phyloP scores from a whole-genome alignment of 2,888 invertebrate genomes.

The Anarsia innoxiella region DNA sequence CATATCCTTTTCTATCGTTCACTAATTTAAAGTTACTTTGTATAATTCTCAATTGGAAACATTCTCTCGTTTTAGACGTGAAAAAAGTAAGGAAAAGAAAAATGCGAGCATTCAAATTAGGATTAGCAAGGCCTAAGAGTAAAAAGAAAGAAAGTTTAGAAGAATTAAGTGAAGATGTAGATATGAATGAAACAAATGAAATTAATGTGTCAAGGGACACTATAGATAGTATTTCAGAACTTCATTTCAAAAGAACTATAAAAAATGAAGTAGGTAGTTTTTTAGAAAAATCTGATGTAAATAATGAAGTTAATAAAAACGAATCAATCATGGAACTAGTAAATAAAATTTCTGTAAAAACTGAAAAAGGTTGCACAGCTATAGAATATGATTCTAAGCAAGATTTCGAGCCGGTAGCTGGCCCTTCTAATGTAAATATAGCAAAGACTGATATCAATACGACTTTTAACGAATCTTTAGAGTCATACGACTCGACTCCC shows the following conservation, averaged over 20 bases:
- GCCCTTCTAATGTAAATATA: constrained; percentile 39
- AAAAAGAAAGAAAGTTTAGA: constrained; percentile 31
- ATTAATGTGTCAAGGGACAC: constrained; percentile 54
- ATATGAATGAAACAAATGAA: constrained; percentile 38
- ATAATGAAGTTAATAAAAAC: constrained; percentile 16
- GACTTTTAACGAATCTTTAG: constrained; percentile 24
- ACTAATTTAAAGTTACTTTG: neutral
- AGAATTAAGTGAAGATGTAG: constrained; percentile 20
- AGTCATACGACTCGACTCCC: constrained; percentile 40
- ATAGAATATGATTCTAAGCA: constrained; percentile 51
- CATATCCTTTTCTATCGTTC: too few species aligned
- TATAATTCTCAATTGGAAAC: too few species aligned
- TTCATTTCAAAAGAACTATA: constrained; percentile 34
- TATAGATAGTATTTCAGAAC: constrained; percentile 41
- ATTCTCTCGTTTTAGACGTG: constrained; percentile 56
- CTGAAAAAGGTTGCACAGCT: too few species aligned
- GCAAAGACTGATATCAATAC: constrained; percentile 17
- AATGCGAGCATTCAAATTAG: constrained; percentile 57
- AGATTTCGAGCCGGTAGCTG: constrained; percentile 48
- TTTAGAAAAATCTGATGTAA: constrained; percentile 22
- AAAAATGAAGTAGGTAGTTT: constrained; percentile 32
- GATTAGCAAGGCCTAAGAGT: constrained; percentile 51
- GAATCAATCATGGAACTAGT: constrained; percentile 35
- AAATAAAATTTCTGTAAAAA: constrained; percentile 28
- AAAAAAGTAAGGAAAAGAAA: constrained; percentile 67